Evolutionary conservation across 2,888 invertebrate genomes (phyloP).

Genomic region (Peribatodes rhomboidaria): DNA sequence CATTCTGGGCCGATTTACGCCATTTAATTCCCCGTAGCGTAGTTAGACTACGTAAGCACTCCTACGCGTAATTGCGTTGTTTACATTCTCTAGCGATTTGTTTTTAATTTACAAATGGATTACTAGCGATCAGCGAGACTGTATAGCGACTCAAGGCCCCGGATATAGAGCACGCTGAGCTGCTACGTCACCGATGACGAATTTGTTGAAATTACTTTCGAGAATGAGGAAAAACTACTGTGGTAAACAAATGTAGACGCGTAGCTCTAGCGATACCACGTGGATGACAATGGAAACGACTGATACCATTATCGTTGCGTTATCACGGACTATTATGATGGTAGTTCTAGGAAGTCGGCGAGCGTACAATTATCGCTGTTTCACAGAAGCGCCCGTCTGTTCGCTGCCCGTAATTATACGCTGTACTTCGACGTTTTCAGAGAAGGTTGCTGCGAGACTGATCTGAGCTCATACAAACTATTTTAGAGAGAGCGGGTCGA

Average conservation of each 20-base stretch:
- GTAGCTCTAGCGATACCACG: constrained; percentile 46
- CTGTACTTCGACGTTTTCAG: constrained; percentile 48
- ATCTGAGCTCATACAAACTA: background rate
- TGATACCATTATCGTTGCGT: constrained; percentile 75
- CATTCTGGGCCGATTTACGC: constrained; percentile 32
- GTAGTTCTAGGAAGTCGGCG: constrained; percentile 71
- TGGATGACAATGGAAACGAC: constrained; percentile 57
- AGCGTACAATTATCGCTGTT: constrained; percentile 73
- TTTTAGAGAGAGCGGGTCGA: constrained; percentile 6
- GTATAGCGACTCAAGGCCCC: constrained; percentile 21
- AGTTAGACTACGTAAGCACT: constrained; percentile 28
- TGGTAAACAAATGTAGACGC: constrained; percentile 50
- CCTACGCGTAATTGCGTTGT: constrained; percentile 37
- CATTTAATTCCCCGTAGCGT: constrained; percentile 16
- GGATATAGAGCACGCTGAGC: constrained; percentile 12
- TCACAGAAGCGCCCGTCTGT: constrained; percentile 70
- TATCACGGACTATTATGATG: constrained; percentile 72
- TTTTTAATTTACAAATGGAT: constrained; percentile 34
- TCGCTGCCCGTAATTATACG: constrained; percentile 63
- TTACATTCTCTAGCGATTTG: constrained; percentile 37
- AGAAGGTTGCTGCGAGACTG: constrained; percentile 42
- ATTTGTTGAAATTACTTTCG: constrained; percentile 42
- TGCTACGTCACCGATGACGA: constrained; percentile 38
- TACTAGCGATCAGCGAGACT: constrained; percentile 8
- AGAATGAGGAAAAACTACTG: constrained; percentile 48